These are phyloP conservation scores for Pseudocheirus occidentalis DNA, from an alignment of 2,797 vertebrate species.

Conservation along the genomic window DNA sequence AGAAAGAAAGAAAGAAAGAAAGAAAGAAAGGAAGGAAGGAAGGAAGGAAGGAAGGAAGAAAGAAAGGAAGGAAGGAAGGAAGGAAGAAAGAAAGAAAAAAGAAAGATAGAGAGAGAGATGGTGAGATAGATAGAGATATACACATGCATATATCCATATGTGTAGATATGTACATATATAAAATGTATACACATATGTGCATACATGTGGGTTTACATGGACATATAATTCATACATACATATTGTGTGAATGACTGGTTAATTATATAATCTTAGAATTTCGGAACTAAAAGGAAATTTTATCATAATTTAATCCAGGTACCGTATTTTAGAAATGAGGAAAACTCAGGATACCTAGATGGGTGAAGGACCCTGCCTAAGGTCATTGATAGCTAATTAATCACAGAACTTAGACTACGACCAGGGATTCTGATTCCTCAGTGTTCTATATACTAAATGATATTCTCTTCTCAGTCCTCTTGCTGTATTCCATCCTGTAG, in stretches of 20 bases:
- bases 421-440: background rate
- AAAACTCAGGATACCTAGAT: background rate
- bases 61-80: background rate
- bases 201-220: too few species aligned
- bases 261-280: background rate
- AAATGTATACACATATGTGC: too few species aligned
- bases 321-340: background rate
- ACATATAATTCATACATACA: too few species aligned
- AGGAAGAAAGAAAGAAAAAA: background rate
- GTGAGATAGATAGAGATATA: too few species aligned
- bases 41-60: background rate
- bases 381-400: too few species aligned
- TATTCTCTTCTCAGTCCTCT: background rate
- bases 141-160: background rate
- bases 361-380: too few species aligned
- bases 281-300: background rate
- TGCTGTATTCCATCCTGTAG: background rate
- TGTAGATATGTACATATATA: too few species aligned
- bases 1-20: background rate
- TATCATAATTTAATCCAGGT: background rate
- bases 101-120: too few species aligned
- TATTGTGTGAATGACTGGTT: background rate
- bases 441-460: background rate
- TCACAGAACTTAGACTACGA: background rate
- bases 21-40: background rate